These are phyloP conservation scores for Brachyistius frenatus DNA, from an alignment of 2,113 vertebrate genomes.

Conservation along the genomic window DNA sequence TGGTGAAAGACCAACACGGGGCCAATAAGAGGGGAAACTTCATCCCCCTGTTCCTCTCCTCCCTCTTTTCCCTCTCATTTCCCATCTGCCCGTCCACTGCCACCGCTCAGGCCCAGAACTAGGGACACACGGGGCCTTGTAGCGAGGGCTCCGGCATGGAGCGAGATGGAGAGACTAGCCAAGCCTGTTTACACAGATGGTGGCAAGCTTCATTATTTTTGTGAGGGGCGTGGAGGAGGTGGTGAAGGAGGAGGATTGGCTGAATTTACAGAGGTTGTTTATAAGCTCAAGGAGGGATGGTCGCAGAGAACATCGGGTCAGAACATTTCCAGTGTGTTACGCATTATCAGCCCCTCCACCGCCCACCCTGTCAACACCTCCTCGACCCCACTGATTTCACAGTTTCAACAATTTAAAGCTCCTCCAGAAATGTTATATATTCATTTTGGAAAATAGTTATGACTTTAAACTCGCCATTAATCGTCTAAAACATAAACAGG, in stretches of 20 bases:
- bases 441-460: not conserved
- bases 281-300: slow-evolving; percentile 66
- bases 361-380: slow-evolving; percentile 21
- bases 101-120: slow-evolving; percentile 29
- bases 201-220: slow-evolving; percentile 83
- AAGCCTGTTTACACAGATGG: slow-evolving; percentile 85
- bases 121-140: slow-evolving; percentile 37
- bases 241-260: slow-evolving; percentile 65
- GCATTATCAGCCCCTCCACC: slow-evolving; percentile 37
- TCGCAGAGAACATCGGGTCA: slow-evolving; percentile 56
- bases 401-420: slow-evolving; percentile 10
- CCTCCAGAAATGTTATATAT: slow-evolving; percentile 10
- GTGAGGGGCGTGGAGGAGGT: slow-evolving; percentile 75
- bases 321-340: slow-evolving; percentile 50
- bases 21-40: slow-evolving; percentile 63
- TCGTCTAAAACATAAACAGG: slow-evolving; percentile 48
- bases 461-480: slow-evolving; percentile 26
- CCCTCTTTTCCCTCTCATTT: not conserved
- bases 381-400: not conserved
- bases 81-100: slow-evolving; percentile 37
- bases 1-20: slow-evolving; percentile 58
- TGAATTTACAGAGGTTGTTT: slow-evolving; percentile 75
- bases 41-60: slow-evolving; percentile 45
- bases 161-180: slow-evolving; percentile 53
- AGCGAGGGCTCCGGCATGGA: slow-evolving; percentile 29